Evolutionary conservation across 2,797 vertebrate species (phyloP).

Genomic region (Poecilia picta): DNA sequence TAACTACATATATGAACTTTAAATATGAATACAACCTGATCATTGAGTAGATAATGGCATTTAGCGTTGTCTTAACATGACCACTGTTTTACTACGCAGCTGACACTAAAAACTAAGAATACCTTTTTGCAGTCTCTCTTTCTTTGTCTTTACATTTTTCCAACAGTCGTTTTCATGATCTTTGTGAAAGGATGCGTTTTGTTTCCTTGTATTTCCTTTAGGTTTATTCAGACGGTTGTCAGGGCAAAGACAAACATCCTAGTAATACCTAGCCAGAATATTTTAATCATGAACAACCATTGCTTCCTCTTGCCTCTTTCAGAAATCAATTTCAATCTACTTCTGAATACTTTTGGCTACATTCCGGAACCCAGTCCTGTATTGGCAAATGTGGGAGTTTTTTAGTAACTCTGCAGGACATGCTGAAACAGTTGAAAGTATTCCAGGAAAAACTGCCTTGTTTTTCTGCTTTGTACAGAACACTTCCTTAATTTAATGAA

Average conservation of each 20-base stretch:
- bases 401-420: neutral
- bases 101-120: neutral
- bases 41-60: neutral
- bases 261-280: neutral
- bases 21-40: neutral
- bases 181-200: neutral
- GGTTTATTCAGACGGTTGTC: neutral
- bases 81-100: neutral
- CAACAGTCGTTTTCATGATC: neutral
- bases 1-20: neutral
- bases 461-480: neutral
- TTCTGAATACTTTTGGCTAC: neutral
- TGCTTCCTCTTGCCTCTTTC: neutral
- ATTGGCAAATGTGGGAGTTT: neutral
- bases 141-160: neutral
- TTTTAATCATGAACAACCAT: neutral
- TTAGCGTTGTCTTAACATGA: neutral
- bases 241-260: neutral
- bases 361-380: neutral
- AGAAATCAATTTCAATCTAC: neutral
- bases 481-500: neutral
- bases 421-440: neutral
- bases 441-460: neutral
- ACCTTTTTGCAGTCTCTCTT: neutral
- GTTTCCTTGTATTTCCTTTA: neutral